Evolutionary conservation across 2,797 vertebrate genomes (phyloP), one percentile per base, ranked within the genome.

Genomic region (Odontamblyopus lacepedii): DNA sequence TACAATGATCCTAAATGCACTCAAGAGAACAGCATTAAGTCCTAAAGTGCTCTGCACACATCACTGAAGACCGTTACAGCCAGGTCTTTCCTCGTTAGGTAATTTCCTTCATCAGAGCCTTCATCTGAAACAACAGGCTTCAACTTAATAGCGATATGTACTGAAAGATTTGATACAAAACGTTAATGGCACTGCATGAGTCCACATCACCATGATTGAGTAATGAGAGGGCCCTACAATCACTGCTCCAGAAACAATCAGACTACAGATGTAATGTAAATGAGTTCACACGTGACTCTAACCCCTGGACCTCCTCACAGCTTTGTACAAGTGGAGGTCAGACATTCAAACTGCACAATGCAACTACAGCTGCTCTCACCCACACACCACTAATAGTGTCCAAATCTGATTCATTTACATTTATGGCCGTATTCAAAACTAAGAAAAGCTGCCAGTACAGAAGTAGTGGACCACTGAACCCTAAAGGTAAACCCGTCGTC

Each of bases 251-350:
- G 93, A 90, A 95, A 97, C 95, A 95, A 89, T 92, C 89, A 87
- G 95, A 93, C 94, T 92, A 96, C 95, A 90, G 92, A 93, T 95
- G 95, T 95, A 98, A 97, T 97, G 96, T 97, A 93, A 92, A 94
- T 95, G 94, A 95, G 94, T 94, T 85, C 94, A 93, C 89, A 95
- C 72, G 91, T 90, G 79, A 64, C 78, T 95, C 90, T 93, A 95
- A 94, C 84, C 88, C 91, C 91, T 91, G 90, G 89, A 91, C 92
- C 92, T 90, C 93, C 92, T 93, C 87, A 90, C 92, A 93, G 94
- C 94, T 94, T 92, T 93, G 94, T 94, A 95, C 94, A 95, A 89
- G 82, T 86, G 89, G 94, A 95, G 94, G 94, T 91, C 93, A 95
- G 92, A 97, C 96, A 97, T 97, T 98, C 96, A 95, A 95, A 94